phyloP scores from a whole-genome alignment of 2,888 invertebrate species.

The Perdita meconis region DNA sequence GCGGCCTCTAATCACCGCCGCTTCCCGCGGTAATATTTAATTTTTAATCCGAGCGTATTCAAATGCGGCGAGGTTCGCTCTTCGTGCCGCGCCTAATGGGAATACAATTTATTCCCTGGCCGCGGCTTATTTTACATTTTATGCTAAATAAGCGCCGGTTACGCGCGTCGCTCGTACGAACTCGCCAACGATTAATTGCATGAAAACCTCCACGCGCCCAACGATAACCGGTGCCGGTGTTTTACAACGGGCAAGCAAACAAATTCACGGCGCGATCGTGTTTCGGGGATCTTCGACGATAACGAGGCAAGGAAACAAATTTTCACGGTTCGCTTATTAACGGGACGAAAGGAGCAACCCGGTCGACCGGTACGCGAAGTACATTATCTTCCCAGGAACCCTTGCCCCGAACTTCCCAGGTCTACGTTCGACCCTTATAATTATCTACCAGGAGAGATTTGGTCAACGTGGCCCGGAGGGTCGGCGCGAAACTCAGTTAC shows the following conservation, averaged over 20 bases:
- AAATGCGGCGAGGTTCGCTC: conserved; percentile 75
- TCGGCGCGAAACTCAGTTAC: conserved; percentile 76
- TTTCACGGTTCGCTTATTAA: conserved; percentile 17
- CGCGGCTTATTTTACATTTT: conserved; percentile 80
- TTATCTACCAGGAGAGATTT: conserved; percentile 80
- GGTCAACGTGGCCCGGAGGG: conserved; percentile 75
- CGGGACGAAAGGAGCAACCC: conserved; percentile 34
- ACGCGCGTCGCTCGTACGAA: conserved; percentile 64
- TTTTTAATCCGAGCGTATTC: conserved; percentile 83
- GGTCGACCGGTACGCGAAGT: conserved; percentile 41
- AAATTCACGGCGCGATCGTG: conserved; percentile 3
- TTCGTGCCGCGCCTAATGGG: conserved; percentile 79
- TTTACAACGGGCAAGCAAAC: conserved; percentile 6
- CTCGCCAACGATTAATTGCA: conserved; percentile 60
- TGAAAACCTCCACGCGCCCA: conserved; percentile 10
- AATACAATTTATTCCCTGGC: conserved; percentile 82
- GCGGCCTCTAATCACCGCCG: conserved; percentile 76
- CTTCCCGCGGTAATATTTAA: conserved; percentile 80
- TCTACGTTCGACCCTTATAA: conserved; percentile 77
- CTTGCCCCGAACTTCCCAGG: conserved; percentile 41
- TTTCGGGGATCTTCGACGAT: background rate
- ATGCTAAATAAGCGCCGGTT: conserved; percentile 77
- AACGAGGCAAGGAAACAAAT: background rate
- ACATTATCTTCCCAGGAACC: conserved; percentile 57
- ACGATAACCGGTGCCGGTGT: conserved; percentile 20